These are phyloP conservation scores for Oreochromis aureus DNA, from an alignment of 2,113 vertebrate species.

Conservation along the genomic window DNA sequence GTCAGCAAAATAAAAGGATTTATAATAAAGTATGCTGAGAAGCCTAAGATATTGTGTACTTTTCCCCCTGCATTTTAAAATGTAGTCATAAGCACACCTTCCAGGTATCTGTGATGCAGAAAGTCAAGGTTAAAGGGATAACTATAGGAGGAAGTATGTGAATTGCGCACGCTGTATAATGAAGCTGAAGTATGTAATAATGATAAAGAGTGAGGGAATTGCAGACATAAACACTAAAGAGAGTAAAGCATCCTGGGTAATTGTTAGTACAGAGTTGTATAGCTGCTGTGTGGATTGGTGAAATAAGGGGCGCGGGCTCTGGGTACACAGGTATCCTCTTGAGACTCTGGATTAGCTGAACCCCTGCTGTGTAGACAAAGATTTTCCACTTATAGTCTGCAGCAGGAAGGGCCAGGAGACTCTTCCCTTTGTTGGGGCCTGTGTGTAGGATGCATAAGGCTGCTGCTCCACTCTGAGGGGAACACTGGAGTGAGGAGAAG, in stretches of 20 bases:
- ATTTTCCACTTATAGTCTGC: background rate
- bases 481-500: background rate
- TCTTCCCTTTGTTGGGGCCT: background rate
- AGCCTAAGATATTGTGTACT: background rate
- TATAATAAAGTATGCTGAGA: background rate
- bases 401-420: accelerated
- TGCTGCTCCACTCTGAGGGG: background rate
- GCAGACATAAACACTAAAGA: background rate
- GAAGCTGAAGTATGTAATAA: background rate
- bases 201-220: background rate
- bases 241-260: background rate
- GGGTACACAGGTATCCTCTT: background rate
- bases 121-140: background rate
- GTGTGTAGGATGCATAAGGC: background rate
- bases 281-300: background rate
- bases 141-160: background rate
- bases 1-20: background rate
- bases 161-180: background rate
- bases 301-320: accelerated
- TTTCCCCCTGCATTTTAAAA: background rate
- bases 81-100: background rate
- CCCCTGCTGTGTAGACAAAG: background rate
- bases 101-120: background rate
- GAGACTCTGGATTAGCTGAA: background rate
- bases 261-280: background rate